Evolutionary conservation across 1,140 invertebrate genomes (phyloP).

Genomic region (Hycleus phaleratus): DNA sequence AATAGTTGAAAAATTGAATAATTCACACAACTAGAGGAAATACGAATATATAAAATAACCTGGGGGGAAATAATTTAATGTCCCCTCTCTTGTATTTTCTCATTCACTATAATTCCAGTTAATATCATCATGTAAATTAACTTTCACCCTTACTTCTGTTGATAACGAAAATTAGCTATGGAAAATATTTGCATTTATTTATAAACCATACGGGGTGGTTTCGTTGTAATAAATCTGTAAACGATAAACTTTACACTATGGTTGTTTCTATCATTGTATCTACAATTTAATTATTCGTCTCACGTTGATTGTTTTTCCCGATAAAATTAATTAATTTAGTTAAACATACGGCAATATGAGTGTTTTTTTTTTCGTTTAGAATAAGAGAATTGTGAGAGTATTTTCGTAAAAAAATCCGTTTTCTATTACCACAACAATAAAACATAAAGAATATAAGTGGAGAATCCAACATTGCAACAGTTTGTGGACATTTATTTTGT

Average conservation of each 20-base stretch:
- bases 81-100: background rate
- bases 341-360: no score
- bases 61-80: conserved; percentile 7
- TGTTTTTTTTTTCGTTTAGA: no score
- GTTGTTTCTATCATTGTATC: background rate
- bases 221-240: background rate
- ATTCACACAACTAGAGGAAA: background rate
- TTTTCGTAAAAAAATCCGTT: no score
- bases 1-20: conserved; percentile 1
- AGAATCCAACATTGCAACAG: no score
- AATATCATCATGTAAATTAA: conserved; percentile 17
- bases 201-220: conserved; percentile 7
- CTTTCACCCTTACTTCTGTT: conserved; percentile 6
- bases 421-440: no score
- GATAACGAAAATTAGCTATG: conserved; percentile 9
- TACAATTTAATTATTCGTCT: no score
- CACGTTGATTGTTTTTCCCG: no score
- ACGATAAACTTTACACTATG: conserved; percentile 1
- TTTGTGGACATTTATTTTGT: no score
- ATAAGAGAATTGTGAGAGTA: no score
- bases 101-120: conserved; percentile 4
- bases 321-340: no score
- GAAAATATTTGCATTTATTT: conserved; percentile 17
- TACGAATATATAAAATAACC: conserved; percentile 4
- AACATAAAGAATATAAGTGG: no score